phyloP scores from a whole-genome alignment of 2,888 invertebrate species.

The Biston stratarius region DNA sequence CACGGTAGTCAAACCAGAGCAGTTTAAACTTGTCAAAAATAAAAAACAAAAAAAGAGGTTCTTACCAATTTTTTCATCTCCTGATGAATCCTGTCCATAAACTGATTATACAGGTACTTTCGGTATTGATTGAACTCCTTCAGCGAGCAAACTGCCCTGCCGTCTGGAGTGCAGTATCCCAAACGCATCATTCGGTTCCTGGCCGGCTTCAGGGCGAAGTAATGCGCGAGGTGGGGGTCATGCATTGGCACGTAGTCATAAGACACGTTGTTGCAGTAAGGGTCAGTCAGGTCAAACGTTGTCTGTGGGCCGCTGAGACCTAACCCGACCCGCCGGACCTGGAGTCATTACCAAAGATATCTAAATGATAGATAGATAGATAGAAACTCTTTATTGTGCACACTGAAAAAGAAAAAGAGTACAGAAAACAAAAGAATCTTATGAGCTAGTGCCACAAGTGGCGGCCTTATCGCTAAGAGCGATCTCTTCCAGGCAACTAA shows the following conservation, averaged over 20 bases:
- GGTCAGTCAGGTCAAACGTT: constrained; percentile 77
- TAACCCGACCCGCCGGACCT: constrained; percentile 76
- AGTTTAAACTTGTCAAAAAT: neutral
- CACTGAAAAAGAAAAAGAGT: too few species aligned
- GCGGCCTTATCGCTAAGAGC: too few species aligned
- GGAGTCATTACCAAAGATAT: constrained; percentile 20
- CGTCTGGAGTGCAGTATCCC: constrained; percentile 86
- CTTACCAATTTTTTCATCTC: constrained; percentile 72
- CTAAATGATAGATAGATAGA: too few species aligned
- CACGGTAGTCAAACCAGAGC: too few species aligned
- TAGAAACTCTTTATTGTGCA: too few species aligned
- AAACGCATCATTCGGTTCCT: constrained; percentile 77
- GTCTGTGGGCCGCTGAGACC: constrained; percentile 64
- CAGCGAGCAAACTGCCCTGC: constrained; percentile 87
- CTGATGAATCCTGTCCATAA: constrained; percentile 83
- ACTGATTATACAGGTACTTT: constrained; percentile 85
- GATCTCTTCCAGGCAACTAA: too few species aligned
- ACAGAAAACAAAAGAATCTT: too few species aligned
- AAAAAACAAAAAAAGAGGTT: neutral
- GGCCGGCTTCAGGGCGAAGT: constrained; percentile 76
- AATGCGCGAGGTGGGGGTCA: constrained; percentile 85
- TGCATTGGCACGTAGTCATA: constrained; percentile 87
- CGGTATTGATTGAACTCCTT: constrained; percentile 89
- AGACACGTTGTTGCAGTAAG: constrained; percentile 78
- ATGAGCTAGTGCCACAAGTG: too few species aligned